Percentiles rank a stretch among this genome's conserved stretches.
These are phyloP conservation scores for Ennomos fuscantarius DNA, from an alignment of 2,888 invertebrate genomes.

Conservation along the genomic window DNA sequence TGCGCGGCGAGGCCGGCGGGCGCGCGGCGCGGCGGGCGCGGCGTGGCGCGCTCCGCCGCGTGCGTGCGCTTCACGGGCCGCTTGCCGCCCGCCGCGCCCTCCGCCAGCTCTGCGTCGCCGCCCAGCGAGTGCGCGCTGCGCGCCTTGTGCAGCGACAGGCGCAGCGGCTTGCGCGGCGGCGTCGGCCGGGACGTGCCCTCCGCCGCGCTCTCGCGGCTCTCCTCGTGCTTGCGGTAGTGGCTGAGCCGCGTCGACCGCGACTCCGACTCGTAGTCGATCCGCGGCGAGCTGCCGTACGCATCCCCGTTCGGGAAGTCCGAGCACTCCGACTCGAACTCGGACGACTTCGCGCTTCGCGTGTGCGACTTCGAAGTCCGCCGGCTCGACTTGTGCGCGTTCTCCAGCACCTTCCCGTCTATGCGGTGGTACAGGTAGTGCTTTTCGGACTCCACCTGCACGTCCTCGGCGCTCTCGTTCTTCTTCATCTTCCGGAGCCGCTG, in stretches of 20 bases:
- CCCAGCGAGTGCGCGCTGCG: slow-evolving; percentile 90
- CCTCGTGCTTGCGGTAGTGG: slow-evolving; percentile 75
- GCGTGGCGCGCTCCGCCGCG: slow-evolving; percentile 65
- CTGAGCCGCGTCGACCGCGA: slow-evolving; percentile 72
- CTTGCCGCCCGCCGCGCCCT: slow-evolving; percentile 65
- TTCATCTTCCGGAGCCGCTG: slow-evolving; percentile 73
- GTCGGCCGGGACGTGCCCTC: slow-evolving; percentile 87
- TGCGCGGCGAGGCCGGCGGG: slow-evolving; percentile 58
- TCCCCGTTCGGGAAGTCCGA: slow-evolving; percentile 81
- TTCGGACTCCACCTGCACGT: slow-evolving; percentile 78
- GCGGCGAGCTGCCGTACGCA: slow-evolving; percentile 68
- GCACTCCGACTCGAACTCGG: slow-evolving; percentile 92
- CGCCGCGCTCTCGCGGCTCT: slow-evolving; percentile 52
- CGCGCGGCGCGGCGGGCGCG: slow-evolving; percentile 71
- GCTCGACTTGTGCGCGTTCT: slow-evolving; percentile 83
- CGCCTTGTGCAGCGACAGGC: slow-evolving; percentile 93
- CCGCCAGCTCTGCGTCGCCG: slow-evolving; percentile 74
- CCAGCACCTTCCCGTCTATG: slow-evolving; percentile 82
- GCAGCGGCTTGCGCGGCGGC: slow-evolving; percentile 93
- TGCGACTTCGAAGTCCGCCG: slow-evolving; percentile 76
- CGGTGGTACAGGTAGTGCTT: slow-evolving; percentile 73
- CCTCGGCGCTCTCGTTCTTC: slow-evolving; percentile 77
- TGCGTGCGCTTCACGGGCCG: slow-evolving; percentile 87
- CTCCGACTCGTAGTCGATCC: slow-evolving; percentile 86
- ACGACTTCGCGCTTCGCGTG: slow-evolving; percentile 88